Evolutionary conservation across 2,888 invertebrate species (phyloP).

Genomic region (Orchesella flavescens): DNA sequence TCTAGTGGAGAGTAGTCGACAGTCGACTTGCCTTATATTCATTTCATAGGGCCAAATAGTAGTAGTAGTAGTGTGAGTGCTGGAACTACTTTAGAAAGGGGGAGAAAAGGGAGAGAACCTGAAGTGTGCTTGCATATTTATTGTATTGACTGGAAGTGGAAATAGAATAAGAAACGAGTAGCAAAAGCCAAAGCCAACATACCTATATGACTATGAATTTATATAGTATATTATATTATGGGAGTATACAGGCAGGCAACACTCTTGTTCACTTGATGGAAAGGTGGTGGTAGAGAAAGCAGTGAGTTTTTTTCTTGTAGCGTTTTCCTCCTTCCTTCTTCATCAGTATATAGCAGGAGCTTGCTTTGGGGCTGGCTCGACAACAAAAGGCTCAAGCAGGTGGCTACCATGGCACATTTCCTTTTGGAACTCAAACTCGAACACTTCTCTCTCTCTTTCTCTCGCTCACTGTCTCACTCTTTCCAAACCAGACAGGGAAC

Average conservation of each 20-base stretch:
- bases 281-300: not conserved
- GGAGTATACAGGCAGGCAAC: not conserved
- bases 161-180: too few species aligned
- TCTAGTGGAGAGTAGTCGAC: too few species aligned
- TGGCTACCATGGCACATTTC: slow-evolving; percentile 54
- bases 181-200: too few species aligned
- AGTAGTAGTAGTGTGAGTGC: too few species aligned
- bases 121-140: too few species aligned
- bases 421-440: slow-evolving; percentile 51
- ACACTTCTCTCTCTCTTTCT: slow-evolving; percentile 55
- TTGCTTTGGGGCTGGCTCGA: slow-evolving; percentile 20
- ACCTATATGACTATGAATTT: too few species aligned
- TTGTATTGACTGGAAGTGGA: too few species aligned
- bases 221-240: not conserved
- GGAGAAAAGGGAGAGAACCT: too few species aligned
- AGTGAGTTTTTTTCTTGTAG: not conserved
- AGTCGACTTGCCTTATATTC: too few species aligned
- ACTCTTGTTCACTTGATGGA: slow-evolving; percentile 5
- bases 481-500: not conserved
- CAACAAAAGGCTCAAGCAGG: slow-evolving; percentile 62
- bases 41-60: too few species aligned
- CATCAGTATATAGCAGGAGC: not conserved
- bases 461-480: not conserved
- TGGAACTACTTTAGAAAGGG: too few species aligned
- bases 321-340: too few species aligned